A percentile compares a stretch with the other conserved stretches of the same genome.
phyloP scores from a whole-genome alignment of 2,113 vertebrate genomes.

The Cavia porcellus region DNA sequence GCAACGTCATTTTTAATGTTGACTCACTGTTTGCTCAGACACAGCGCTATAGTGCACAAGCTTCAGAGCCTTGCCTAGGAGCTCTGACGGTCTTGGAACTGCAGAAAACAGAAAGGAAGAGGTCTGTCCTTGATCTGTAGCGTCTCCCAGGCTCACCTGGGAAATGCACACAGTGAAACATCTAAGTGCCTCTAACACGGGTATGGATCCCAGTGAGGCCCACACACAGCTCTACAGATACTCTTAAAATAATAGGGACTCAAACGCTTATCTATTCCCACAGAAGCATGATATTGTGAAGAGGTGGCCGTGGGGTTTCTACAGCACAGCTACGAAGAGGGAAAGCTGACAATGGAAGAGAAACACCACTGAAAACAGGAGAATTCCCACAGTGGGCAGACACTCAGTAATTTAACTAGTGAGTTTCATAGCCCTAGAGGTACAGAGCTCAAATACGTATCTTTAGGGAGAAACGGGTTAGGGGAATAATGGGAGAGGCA shows the following conservation, averaged over 20 bases:
- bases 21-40: not conserved
- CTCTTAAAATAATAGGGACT: conserved; percentile 1
- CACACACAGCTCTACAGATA: not conserved
- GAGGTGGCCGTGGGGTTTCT: conserved; percentile 58
- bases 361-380: conserved; percentile 79
- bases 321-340: conserved; percentile 59
- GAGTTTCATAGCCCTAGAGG: conserved; percentile 72
- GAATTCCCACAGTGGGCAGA: conserved; percentile 58
- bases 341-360: conserved; percentile 74
- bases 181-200: not conserved
- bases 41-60: not conserved
- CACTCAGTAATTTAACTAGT: conserved; percentile 72
- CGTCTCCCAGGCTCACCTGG: not conserved
- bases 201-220: not conserved
- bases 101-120: not conserved
- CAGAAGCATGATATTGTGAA: not conserved
- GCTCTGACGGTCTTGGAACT: not conserved
- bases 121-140: not conserved
- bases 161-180: not conserved
- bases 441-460: conserved; percentile 71
- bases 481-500: not conserved
- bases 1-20: not conserved
- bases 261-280: not conserved
- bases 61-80: not conserved
- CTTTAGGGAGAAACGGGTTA: conserved; percentile 50